phyloP scores from a whole-genome alignment of 1,140 invertebrate genomes.

The Calephelis nemesis region DNA sequence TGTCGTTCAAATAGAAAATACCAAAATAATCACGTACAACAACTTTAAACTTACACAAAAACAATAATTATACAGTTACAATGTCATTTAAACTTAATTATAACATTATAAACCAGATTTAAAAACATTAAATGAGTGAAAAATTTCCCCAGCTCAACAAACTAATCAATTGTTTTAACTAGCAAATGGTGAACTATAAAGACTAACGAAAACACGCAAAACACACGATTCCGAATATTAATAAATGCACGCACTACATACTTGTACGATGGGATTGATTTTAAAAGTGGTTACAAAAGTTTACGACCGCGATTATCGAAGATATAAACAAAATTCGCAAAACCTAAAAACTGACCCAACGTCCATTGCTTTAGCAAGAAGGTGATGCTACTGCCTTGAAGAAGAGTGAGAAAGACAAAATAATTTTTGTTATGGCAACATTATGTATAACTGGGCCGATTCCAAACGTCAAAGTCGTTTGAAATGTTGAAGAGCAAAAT shows the following conservation, averaged over 20 bases:
- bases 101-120: slow-evolving; percentile 45
- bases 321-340: slow-evolving; percentile 75
- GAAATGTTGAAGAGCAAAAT: slow-evolving; percentile 10
- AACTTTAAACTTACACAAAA: slow-evolving; percentile 49
- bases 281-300: slow-evolving; percentile 75
- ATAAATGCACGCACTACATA: slow-evolving; percentile 62
- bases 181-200: slow-evolving; percentile 48
- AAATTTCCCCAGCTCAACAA: slow-evolving; percentile 42
- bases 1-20: slow-evolving; percentile 38
- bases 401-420: slow-evolving; percentile 65
- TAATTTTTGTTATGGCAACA: slow-evolving; percentile 69
- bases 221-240: slow-evolving; percentile 47
- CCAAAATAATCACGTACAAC: slow-evolving; percentile 38
- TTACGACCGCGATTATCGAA: slow-evolving; percentile 66
- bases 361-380: slow-evolving; percentile 68
- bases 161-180: slow-evolving; percentile 50
- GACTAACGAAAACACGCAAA: slow-evolving; percentile 47
- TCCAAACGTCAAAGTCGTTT: slow-evolving; percentile 17
- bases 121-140: slow-evolving; percentile 49
- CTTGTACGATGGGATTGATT: slow-evolving; percentile 52
- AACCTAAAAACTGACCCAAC: slow-evolving; percentile 59
- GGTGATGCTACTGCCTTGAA: slow-evolving; percentile 70
- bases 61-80: slow-evolving; percentile 46
- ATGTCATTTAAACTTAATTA: slow-evolving; percentile 51
- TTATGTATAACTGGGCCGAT: slow-evolving; percentile 33